Evolutionary conservation across 2,113 vertebrate genomes (phyloP), one percentile per base, ranked within the genome.

Genomic region (Hypanus sabinus): DNA sequence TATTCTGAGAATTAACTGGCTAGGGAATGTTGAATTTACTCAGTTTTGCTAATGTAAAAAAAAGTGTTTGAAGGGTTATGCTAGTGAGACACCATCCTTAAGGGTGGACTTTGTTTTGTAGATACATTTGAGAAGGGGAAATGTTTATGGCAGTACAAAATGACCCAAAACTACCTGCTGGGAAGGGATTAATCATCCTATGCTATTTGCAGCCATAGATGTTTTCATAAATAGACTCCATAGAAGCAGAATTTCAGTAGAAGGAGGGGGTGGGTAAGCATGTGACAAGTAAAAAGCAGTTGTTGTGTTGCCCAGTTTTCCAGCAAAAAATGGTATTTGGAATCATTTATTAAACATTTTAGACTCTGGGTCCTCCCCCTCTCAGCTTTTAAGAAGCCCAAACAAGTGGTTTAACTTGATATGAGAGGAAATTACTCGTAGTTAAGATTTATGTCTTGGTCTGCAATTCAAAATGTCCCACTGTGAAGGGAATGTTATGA

Each of bases 351-450:
- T 90, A 24, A 71, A 92, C 70, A 92, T 71, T 92, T 46, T 71
- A 36, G 38, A 20, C 70, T 7, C 70, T 92, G 16, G 46, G 71
- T 24, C 11, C 36, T 11, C 30, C 11, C 12, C 38, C 20, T n/a
- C 22, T 93, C 68, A 73, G 11, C 55, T 14, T 90, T 90, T 65
- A 90, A 65, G 83, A 90, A 90, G 38, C 71, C 38, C 71, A n/a
- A 93, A 65, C 68, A 75, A 75, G 68, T 30, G 38, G 73, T 46
- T 93, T 73, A 46, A 91, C 68, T 30, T 46, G 20, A 75, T 93
- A 27, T 93, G 91, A 75, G 73, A 93, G 91, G 91, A 93, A 93
- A 93, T 93, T 93, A 93, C 70, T 93, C 10, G 91, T 93, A 27
- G 33, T 75, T 38, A 71, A 93, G 91, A 93, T 93, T 93, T 93